phyloP scores from a whole-genome alignment of 2,797 vertebrate species.

The Pseudocheirus occidentalis region DNA sequence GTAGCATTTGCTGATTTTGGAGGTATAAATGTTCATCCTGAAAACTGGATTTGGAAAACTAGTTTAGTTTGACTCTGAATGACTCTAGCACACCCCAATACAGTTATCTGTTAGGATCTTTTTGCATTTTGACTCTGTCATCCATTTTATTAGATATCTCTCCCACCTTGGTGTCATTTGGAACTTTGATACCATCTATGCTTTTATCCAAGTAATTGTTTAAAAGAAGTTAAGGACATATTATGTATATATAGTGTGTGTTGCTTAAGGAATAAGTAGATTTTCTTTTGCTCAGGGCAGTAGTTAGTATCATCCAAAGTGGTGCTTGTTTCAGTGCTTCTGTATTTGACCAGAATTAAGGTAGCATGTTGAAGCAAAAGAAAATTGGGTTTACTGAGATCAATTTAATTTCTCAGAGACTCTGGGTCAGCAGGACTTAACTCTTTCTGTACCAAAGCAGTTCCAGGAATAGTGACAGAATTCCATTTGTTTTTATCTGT shows the following conservation, averaged over 20 bases:
- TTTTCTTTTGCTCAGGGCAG: not conserved
- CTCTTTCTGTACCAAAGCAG: not conserved
- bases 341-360: not conserved
- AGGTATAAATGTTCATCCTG: not conserved
- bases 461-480: not conserved
- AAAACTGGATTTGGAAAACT: not conserved
- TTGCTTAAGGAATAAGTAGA: too few relatives aligned
- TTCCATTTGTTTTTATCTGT: not conserved
- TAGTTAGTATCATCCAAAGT: not conserved
- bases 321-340: not conserved
- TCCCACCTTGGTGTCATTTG: not conserved
- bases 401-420: not conserved
- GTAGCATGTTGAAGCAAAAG: not conserved
- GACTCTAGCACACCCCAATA: not conserved
- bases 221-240: too few relatives aligned
- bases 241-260: too few relatives aligned
- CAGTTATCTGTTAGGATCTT: not conserved
- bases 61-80: not conserved
- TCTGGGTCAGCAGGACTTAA: not conserved
- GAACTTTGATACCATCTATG: not conserved
- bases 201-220: not conserved
- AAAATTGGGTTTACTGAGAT: not conserved
- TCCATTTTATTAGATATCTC: not conserved
- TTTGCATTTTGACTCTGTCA: not conserved
- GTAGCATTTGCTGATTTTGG: not conserved